Conservation (phyloP, 2,113 vertebrate species). For the Macaca nemestrina region DNA sequence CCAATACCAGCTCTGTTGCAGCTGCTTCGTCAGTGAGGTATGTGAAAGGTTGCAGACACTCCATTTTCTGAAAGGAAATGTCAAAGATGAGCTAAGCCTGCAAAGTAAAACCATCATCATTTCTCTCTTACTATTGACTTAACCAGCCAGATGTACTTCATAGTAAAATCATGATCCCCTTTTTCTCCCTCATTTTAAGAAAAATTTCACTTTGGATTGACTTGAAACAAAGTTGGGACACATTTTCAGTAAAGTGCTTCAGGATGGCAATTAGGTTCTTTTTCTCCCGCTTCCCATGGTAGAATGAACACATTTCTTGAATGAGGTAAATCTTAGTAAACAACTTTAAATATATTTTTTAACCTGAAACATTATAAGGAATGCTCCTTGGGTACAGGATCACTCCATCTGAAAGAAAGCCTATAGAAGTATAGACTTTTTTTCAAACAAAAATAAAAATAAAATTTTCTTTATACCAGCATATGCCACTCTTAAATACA, state of each 20-base stretch:
- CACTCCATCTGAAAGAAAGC: neutral
- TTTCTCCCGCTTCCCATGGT: neutral
- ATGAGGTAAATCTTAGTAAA: neutral
- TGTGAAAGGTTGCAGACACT: neutral
- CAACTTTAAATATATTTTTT: neutral
- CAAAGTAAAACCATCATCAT: neutral
- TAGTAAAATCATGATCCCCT: neutral
- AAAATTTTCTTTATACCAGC: neutral
- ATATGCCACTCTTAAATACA: neutral
- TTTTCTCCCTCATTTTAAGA: slow-evolving; percentile 33
- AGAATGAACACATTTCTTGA: neutral
- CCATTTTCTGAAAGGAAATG: slow-evolving; percentile 42
- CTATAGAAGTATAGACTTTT: neutral
- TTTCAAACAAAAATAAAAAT: neutral
- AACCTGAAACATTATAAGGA: neutral
- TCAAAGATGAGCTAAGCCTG: slow-evolving; percentile 29
- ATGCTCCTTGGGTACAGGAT: neutral
- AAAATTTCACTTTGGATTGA: slow-evolving; percentile 48
- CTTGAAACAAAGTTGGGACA: slow-evolving; percentile 46
- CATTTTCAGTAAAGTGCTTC: slow-evolving; percentile 57
- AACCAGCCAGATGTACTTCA: slow-evolving; percentile 62
- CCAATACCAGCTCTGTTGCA: neutral
- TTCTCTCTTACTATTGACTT: slow-evolving; percentile 47
- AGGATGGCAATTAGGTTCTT: slow-evolving; percentile 34
- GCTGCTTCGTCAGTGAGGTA: neutral